A percentile compares a stretch with the other conserved stretches of the same genome.
phyloP scores from a whole-genome alignment of 2,797 vertebrate genomes.

The Siniperca obscura region DNA sequence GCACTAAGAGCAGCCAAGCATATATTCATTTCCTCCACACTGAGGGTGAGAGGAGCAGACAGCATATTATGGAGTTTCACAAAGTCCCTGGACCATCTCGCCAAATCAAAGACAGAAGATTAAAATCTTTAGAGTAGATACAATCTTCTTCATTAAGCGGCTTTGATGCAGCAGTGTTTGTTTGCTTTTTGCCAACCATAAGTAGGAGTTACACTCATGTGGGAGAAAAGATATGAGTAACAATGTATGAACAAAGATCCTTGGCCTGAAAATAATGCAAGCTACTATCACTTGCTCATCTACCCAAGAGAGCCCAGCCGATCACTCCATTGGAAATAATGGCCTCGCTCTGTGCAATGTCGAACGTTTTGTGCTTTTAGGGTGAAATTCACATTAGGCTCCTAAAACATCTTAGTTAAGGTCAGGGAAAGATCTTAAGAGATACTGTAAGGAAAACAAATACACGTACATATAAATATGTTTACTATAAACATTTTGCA shows the following conservation, averaged over 20 bases:
- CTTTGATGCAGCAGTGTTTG: conserved; percentile 35
- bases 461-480: background rate
- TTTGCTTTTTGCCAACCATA: conserved; percentile 20
- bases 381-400: background rate
- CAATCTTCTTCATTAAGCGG: conserved; percentile 53
- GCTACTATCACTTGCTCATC: too few relatives aligned
- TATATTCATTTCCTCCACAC: conserved; percentile 75
- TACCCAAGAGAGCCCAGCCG: too few relatives aligned
- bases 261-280: background rate
- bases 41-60: conserved; percentile 61
- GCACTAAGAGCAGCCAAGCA: conserved; percentile 75
- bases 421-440: background rate
- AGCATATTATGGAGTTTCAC: conserved; percentile 67
- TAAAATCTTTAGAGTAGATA: conserved; percentile 62
- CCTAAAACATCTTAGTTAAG: background rate
- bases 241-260: conserved; percentile 7
- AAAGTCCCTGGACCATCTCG: conserved; percentile 67
- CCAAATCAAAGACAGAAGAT: conserved; percentile 69
- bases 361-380: too few relatives aligned
- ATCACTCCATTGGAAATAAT: too few relatives aligned
- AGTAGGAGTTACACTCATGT: conserved; percentile 14
- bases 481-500: background rate
- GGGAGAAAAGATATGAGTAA: conserved; percentile 15
- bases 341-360: too few relatives aligned
- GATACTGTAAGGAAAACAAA: background rate